phyloP scores from a whole-genome alignment of 2,113 vertebrate species.

The Chascanopsetta lugubris region DNA sequence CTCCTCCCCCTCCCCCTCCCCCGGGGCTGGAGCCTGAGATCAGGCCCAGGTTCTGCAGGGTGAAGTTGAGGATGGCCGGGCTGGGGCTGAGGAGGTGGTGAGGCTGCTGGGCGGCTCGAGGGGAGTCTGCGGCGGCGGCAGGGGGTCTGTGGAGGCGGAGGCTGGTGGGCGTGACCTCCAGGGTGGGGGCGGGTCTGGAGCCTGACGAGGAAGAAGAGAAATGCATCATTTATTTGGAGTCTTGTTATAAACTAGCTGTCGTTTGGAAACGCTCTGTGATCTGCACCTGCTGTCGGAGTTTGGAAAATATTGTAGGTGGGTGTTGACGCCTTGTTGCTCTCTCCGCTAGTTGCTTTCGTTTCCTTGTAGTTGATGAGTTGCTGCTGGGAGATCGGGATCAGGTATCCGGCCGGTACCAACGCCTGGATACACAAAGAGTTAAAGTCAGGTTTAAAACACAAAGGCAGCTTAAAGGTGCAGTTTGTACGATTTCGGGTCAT shows the following conservation, averaged over 20 bases:
- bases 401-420: constrained; percentile 88
- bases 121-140: constrained; percentile 66
- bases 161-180: constrained; percentile 86
- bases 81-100: constrained; percentile 81
- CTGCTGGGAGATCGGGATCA: constrained; percentile 90
- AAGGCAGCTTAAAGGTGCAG: not conserved
- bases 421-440: constrained; percentile 75
- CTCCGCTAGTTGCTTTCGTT: constrained; percentile 64
- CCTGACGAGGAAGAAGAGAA: constrained; percentile 71
- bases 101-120: constrained; percentile 62
- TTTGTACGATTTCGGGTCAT: too few species aligned
- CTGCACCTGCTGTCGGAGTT: constrained; percentile 84
- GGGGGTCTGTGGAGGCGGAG: constrained; percentile 71
- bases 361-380: constrained; percentile 75
- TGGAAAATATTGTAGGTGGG: constrained; percentile 83
- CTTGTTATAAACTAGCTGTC: too few species aligned
- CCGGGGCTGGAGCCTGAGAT: constrained; percentile 79
- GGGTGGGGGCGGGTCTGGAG: constrained; percentile 79
- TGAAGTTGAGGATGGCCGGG: constrained; percentile 91
- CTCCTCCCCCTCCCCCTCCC: too few species aligned
- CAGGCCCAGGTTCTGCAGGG: constrained; percentile 90
- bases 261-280: not conserved
- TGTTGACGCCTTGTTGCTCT: constrained; percentile 74
- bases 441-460: constrained; percentile 17
- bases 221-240: too few species aligned